These are phyloP conservation scores for Gobiocypris rarus DNA, from an alignment of 2,113 vertebrate species.

Conservation along the genomic window DNA sequence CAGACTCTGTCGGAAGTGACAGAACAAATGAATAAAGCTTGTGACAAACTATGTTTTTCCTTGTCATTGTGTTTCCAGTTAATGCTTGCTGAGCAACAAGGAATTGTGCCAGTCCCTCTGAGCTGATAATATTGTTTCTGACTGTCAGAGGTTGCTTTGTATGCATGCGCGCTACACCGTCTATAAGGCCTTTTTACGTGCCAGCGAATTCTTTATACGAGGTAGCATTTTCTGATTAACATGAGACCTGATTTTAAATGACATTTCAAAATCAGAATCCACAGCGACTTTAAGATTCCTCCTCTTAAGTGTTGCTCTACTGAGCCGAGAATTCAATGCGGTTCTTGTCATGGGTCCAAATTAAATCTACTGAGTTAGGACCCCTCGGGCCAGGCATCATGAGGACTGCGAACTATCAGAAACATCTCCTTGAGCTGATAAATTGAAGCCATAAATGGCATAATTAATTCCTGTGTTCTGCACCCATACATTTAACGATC, in stretches of 20 bases:
- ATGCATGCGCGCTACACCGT: not conserved
- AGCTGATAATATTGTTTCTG: conserved; percentile 32
- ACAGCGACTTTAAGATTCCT: not conserved
- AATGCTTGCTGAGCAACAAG: not conserved
- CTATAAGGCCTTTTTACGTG: not conserved
- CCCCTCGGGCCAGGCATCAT: not conserved
- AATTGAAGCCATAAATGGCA: conserved; percentile 76
- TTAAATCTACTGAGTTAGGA: conserved; percentile 17
- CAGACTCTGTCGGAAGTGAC: not conserved
- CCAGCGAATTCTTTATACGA: not conserved
- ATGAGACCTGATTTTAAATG: conserved; percentile 8
- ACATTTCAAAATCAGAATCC: conserved; percentile 10
- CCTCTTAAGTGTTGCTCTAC: conserved; percentile 5
- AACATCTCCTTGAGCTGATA: conserved; percentile 66
- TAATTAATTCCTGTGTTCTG: conserved; percentile 74
- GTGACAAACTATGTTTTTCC: not conserved
- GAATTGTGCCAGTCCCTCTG: conserved; percentile 4
- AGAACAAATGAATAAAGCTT: conserved; percentile 26
- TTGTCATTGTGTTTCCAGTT: conserved; percentile 21
- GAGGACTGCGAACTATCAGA: conserved; percentile 37
- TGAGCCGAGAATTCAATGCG: not conserved
- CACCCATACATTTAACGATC: conserved; percentile 74
- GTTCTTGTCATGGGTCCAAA: conserved; percentile 15
- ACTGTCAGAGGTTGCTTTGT: conserved; percentile 22
- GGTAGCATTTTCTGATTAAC: conserved; percentile 10